A percentile compares a stretch with the other conserved stretches of the same genome.
Conservation (phyloP, 2,113 vertebrate genomes). For the Opisthocomus hoazin region DNA sequence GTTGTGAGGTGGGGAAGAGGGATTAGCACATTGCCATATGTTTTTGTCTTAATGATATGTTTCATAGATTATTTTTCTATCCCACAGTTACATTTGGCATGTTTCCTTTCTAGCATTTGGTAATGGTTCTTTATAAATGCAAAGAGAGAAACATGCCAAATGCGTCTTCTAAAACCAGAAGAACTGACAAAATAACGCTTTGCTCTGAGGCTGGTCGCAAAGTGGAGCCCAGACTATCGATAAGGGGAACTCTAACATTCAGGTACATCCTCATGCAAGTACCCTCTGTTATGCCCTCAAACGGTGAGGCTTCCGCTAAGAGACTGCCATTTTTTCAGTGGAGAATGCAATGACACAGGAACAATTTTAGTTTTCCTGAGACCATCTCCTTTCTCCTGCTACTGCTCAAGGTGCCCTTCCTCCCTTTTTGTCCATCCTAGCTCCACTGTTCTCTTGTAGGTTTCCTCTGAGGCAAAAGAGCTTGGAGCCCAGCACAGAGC, state of each 20-base stretch:
- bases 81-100: constrained; percentile 58
- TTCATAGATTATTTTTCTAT: constrained; percentile 58
- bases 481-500: not conserved
- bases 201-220: not conserved
- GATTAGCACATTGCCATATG: constrained; percentile 65
- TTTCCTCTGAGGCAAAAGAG: not conserved
- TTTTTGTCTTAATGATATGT: constrained; percentile 66
- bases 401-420: not conserved
- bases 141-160: constrained; percentile 14
- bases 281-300: not conserved
- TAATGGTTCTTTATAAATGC: constrained; percentile 55
- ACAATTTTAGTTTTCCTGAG: not conserved
- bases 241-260: not conserved
- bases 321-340: not conserved
- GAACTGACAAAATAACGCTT: not conserved
- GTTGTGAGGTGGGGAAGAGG: constrained; percentile 49
- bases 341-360: not conserved
- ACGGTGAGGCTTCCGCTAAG: not conserved
- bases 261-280: not conserved
- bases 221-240: not conserved
- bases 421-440: not conserved
- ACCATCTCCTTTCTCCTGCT: not conserved
- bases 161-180: not conserved
- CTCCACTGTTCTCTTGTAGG: not conserved
- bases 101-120: constrained; percentile 62